Conservation (phyloP, 2,797 vertebrate genomes). For the Dicrostonyx torquatus region DNA sequence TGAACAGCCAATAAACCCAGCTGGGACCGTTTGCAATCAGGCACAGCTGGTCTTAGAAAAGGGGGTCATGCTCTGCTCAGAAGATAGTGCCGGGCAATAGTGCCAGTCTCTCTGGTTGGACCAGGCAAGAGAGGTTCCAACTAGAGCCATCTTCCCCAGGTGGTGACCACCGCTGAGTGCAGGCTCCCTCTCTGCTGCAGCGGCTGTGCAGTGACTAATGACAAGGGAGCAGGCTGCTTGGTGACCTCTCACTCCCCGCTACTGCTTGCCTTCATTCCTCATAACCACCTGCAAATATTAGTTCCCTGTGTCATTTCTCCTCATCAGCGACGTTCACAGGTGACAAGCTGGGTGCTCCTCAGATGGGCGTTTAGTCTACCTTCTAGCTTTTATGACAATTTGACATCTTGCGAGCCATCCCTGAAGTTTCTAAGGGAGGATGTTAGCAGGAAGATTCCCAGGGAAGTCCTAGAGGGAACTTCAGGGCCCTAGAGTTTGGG, state of each 20-base stretch:
- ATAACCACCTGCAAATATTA: slow-evolving; percentile 30
- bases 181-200: neutral
- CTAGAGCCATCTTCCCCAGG: neutral
- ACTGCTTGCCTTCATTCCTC: slow-evolving; percentile 10
- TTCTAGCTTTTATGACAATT: neutral
- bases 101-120: neutral
- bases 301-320: slow-evolving; percentile 28
- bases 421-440: neutral
- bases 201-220: slow-evolving; percentile 48
- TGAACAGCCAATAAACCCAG: neutral
- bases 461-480: too few relatives aligned
- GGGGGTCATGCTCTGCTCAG: neutral
- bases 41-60: neutral
- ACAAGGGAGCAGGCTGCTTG: slow-evolving; percentile 40
- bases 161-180: neutral
- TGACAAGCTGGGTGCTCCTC: slow-evolving; percentile 4
- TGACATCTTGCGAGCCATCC: fast-evolving
- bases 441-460: neutral
- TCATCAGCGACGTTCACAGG: slow-evolving; percentile 52
- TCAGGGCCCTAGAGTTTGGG: neutral
- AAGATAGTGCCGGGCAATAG: neutral
- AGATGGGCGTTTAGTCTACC: neutral
- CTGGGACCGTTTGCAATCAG: neutral
- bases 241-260: slow-evolving; percentile 47
- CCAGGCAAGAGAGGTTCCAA: neutral